phyloP scores from a whole-genome alignment of 2,888 invertebrate species.

The Eupelmus urozonus region DNA sequence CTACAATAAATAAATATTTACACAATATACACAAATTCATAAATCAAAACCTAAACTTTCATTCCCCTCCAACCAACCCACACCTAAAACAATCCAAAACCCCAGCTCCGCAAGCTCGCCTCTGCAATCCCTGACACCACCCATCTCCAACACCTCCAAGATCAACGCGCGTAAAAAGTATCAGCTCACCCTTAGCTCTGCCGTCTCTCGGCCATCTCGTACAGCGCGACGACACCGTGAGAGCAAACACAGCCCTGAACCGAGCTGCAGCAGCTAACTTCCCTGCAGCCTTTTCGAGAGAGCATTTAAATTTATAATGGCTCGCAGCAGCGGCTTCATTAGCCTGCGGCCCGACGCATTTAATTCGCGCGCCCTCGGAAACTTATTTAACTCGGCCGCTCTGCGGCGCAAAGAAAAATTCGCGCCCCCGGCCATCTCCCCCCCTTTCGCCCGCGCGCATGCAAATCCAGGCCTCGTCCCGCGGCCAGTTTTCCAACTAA shows the following conservation, averaged over 20 bases:
- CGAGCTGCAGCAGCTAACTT: not conserved
- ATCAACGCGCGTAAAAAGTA: no score
- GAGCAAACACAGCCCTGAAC: conserved; percentile 46
- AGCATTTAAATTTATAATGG: conserved; percentile 57
- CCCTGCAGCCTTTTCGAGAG: conserved; percentile 14
- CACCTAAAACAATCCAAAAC: no score
- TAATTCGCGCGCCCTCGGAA: conserved; percentile 17
- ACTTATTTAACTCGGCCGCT: conserved; percentile 53
- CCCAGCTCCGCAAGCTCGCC: no score
- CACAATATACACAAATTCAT: no score
- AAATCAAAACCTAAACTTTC: no score
- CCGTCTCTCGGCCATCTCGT: no score
- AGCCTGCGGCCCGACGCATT: conserved; percentile 37
- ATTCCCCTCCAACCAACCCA: no score
- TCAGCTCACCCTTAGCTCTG: no score
- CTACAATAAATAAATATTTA: no score
- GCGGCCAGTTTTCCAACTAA: conserved; percentile 36
- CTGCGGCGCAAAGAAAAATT: conserved; percentile 45
- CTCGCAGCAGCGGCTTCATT: conserved; percentile 55
- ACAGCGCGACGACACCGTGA: not conserved
- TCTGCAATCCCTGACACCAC: no score
- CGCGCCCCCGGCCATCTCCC: not conserved
- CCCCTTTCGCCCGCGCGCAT: no score
- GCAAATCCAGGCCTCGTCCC: not conserved
- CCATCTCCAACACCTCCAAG: no score